Evolutionary conservation across 1,140 invertebrate species (phyloP), one percentile per base, ranked within the genome.

Genomic region (Diachasma alloeum): DNA sequence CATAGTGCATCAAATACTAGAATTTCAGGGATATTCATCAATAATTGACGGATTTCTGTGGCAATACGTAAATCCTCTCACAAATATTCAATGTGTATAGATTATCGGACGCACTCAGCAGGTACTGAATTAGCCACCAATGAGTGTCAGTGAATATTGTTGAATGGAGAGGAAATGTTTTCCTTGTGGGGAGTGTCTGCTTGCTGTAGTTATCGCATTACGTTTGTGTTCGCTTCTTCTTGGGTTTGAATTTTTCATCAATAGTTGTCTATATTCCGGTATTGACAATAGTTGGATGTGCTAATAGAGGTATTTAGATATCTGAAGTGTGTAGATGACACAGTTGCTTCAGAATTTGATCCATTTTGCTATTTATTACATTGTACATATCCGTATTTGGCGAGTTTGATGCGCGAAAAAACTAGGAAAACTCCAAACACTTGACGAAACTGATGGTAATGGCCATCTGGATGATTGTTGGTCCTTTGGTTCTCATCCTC

Each of bases 61-160:
- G 44, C 44, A 46, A 46, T 46, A 46, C 1, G 11, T n/a, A n/a
- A n/a, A n/a, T n/a, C n/a, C n/a, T n/a, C n/a, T n/a, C n/a, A n/a
- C n/a, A n/a, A n/a, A n/a, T n/a, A n/a, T n/a, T n/a, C n/a, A n/a
- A n/a, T n/a, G n/a, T n/a, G n/a, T 68, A 68, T 74, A 56, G 72
- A 74, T 74, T 74, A 74, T 74, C 59, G 39, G 42, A 74, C 72
- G 3, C 22, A 53, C 44, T 53, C 46, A 19, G 22, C 46, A 17
- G 17, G 19, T 37, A 75, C 73, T 75, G 37, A 75, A 75, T 75
- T 75, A 75, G 73, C 73, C 46, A 15, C 36, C 36, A 37, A n/a
- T 37, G 36, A 19, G 31, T 42, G 22, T 59, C 26, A 73, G 48
- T 73, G 24, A 17, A 39, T 17, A 73, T 73, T 24, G 26, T 39